A percentile compares a stretch with the other conserved stretches of the same genome.
Evolutionary conservation across 2,797 vertebrate species (phyloP).

Genomic region (Xyrichtys novacula): DNA sequence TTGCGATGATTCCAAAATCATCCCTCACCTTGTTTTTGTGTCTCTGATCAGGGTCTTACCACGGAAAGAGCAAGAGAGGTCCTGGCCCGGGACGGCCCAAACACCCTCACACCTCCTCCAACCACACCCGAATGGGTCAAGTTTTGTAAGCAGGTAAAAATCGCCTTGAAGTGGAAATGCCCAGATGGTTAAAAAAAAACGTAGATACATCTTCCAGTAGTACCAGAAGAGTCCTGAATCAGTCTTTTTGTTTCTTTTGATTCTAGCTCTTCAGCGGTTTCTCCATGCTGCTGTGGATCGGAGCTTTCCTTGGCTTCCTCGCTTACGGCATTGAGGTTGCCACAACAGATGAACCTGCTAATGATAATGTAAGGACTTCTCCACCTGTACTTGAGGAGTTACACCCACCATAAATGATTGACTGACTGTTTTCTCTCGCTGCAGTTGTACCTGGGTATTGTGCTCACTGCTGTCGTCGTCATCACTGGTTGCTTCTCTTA

Average conservation of each 20-base stretch:
- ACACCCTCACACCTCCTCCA: conserved; percentile 94
- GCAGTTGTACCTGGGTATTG: conserved; percentile 93
- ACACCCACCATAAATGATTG: too few species aligned
- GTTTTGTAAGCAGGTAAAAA: conserved; percentile 90
- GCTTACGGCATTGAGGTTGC: conserved; percentile 90
- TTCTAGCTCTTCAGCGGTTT: conserved; percentile 94
- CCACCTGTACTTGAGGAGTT: too few species aligned
- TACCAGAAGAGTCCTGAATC: background rate
- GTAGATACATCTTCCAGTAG: too few species aligned
- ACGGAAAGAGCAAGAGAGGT: conserved; percentile 90
- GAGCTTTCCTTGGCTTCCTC: conserved; percentile 94
- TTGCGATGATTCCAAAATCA: too few species aligned
- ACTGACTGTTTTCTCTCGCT: conserved; percentile 1
- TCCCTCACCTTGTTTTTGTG: too few species aligned
- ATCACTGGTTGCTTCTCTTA: conserved; percentile 99
- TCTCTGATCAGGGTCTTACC: conserved; percentile 88
- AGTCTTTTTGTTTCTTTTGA: background rate
- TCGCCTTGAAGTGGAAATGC: too few species aligned
- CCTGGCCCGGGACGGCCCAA: conserved; percentile 93
- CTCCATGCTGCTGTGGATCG: conserved; percentile 96
- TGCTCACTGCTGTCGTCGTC: conserved; percentile 95
- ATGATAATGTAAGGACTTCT: conserved; percentile 88
- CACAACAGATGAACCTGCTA: conserved; percentile 86
- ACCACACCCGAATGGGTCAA: conserved; percentile 98
- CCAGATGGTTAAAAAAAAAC: too few species aligned